Evolutionary conservation across 2,888 invertebrate species (phyloP).

Genomic region (Tanaodytes sp.): DNA sequence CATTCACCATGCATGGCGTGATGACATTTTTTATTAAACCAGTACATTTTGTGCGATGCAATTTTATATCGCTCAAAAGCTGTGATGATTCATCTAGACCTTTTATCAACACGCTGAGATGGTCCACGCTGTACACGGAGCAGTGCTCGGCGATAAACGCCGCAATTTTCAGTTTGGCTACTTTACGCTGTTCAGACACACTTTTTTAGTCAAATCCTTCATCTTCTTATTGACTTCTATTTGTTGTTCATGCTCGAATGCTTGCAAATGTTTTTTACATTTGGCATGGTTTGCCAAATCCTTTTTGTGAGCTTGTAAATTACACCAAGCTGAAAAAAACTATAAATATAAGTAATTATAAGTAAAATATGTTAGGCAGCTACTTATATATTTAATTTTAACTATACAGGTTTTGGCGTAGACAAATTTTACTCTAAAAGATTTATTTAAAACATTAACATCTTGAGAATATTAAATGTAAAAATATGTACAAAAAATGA

Average conservation of each 20-base stretch:
- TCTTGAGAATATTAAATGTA: no score
- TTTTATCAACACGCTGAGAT: conserved; percentile 47
- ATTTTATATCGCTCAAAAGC: conserved; percentile 55
- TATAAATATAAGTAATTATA: no score
- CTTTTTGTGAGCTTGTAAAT: conserved; percentile 9
- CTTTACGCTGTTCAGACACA: conserved; percentile 28
- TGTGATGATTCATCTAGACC: conserved; percentile 51
- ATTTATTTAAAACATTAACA: no score
- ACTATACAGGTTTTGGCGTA: no score
- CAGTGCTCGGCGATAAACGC: conserved; percentile 56
- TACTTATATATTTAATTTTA: no score
- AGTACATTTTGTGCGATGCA: conserved; percentile 34
- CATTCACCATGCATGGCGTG: conserved; percentile 58
- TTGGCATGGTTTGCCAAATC: conserved; percentile 3
- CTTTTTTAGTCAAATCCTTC: not conserved
- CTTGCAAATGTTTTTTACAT: conserved; percentile 1
- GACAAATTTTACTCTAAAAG: no score
- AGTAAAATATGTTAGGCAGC: no score
- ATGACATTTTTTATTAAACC: conserved; percentile 55
- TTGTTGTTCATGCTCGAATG: not conserved
- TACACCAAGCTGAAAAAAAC: not conserved
- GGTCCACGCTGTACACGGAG: conserved; percentile 50
- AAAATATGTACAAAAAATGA: no score
- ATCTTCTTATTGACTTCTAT: no score
- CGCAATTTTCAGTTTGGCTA: conserved; percentile 56